Evolutionary conservation across 2,113 vertebrate genomes (phyloP).

Genomic region (Equus przewalskii): DNA sequence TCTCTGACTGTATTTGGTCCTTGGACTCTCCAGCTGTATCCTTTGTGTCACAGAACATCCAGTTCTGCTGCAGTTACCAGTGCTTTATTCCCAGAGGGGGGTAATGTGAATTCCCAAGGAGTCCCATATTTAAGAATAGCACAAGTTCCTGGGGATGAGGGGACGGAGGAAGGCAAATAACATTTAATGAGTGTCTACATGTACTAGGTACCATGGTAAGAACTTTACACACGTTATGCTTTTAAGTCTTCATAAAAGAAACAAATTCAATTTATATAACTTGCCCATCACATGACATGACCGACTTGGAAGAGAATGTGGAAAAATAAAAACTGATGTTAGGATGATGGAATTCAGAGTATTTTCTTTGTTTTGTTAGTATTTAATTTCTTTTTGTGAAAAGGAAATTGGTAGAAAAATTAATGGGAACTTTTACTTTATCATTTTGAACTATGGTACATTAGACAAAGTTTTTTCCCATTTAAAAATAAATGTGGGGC

Average conservation of each 20-base stretch:
- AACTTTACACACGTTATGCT: neutral
- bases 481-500: neutral
- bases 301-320: neutral
- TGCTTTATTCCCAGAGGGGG: neutral
- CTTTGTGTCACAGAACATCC: neutral
- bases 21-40: neutral
- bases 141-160: neutral
- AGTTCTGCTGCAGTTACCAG: neutral
- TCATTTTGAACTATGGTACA: neutral
- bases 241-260: neutral
- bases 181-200: neutral
- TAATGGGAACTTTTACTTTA: neutral
- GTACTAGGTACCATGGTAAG: neutral
- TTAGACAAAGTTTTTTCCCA: neutral
- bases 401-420: neutral
- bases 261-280: neutral
- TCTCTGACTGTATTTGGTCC: neutral
- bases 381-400: neutral
- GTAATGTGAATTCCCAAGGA: neutral
- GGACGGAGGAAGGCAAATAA: neutral
- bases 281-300: neutral
- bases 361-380: neutral
- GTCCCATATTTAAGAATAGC: neutral
- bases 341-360: neutral
- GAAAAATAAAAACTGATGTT: slow-evolving; percentile 9